phyloP scores from a whole-genome alignment of 2,797 vertebrate genomes.

The Apodemus agrarius region DNA sequence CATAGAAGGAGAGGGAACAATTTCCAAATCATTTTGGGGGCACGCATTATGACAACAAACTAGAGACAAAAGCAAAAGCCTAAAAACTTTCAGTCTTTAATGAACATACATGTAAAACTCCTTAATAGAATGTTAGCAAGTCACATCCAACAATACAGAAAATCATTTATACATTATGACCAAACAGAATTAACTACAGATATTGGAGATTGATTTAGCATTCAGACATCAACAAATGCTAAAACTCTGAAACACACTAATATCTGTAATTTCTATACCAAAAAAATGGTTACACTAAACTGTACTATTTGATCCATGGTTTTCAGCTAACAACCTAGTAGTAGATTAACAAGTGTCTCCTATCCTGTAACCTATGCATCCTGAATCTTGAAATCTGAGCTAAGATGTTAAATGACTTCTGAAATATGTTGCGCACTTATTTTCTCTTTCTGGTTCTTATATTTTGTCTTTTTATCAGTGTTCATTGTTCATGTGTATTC shows the following conservation, averaged over 20 bases:
- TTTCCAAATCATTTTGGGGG: background rate
- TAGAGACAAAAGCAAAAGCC: background rate
- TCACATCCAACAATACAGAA: background rate
- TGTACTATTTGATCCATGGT: background rate
- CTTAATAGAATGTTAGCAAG: slow-evolving; percentile 11
- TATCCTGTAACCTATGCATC: background rate
- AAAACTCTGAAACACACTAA: background rate
- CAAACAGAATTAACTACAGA: background rate
- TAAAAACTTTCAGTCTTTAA: background rate
- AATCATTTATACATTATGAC: background rate
- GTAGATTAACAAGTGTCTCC: background rate
- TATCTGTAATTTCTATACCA: background rate
- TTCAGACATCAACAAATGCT: slow-evolving; percentile 20
- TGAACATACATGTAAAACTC: slow-evolving; percentile 18
- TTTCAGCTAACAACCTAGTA: background rate
- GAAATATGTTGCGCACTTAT: background rate
- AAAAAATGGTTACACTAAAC: background rate
- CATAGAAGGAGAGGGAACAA: background rate
- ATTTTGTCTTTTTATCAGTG: background rate
- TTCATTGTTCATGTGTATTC: slow-evolving; percentile 35
- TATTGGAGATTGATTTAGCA: background rate
- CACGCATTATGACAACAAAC: slow-evolving; percentile 18
- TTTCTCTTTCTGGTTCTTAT: background rate
- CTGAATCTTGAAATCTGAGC: slow-evolving; percentile 2
- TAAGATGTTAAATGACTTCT: background rate